Evolutionary conservation across 1,140 invertebrate genomes (phyloP), one percentile per base, ranked within the genome.

Genomic region (Aphis craccivora): DNA sequence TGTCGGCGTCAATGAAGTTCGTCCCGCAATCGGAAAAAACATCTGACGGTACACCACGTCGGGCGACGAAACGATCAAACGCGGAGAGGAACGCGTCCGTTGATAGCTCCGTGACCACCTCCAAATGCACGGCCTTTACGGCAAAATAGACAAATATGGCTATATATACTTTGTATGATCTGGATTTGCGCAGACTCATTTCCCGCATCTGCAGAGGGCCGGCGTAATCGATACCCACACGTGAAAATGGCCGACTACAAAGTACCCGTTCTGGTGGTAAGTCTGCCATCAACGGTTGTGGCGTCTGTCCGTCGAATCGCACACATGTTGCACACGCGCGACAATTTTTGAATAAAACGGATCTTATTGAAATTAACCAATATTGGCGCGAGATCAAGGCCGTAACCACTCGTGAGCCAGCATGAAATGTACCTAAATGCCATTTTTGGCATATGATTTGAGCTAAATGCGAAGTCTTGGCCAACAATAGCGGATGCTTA

Each of bases 61-160:
- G 94, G 11, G 94, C 93, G 18, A 95, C 94, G 94, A 96, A 96
- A 76, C 95, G 93, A 40, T 94, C 94, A 5, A 96, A 94, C 23
- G 95, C 94, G 22, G 95, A 94, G 18, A 96, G 91, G 90, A 96
- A 96, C 2, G 94, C 94, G 83, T 95, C 94, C 2, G 95, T 95
- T 2, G 95, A 94, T 18, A 96, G 88, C 94, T 95, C 94, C 0
- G 94, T 94, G 0, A 95, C 95, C 0, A 95, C 48, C 93, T 96
- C 95, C 18, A 96, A 93, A 93, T 96, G 95, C 35, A 95, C 93
- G 8, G 95, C 95, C 86, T 94, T 95, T 2, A 95, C 95, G 0
- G 94, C 55, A 25, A 95, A 95, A 91, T 95, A 96, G 11, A 95
- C 95, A 93, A 96, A 96, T 22, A 96, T 1, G 25, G 94, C 94